Evolutionary conservation across 2,888 invertebrate species (phyloP).

Genomic region (Drosophila siamana): DNA sequence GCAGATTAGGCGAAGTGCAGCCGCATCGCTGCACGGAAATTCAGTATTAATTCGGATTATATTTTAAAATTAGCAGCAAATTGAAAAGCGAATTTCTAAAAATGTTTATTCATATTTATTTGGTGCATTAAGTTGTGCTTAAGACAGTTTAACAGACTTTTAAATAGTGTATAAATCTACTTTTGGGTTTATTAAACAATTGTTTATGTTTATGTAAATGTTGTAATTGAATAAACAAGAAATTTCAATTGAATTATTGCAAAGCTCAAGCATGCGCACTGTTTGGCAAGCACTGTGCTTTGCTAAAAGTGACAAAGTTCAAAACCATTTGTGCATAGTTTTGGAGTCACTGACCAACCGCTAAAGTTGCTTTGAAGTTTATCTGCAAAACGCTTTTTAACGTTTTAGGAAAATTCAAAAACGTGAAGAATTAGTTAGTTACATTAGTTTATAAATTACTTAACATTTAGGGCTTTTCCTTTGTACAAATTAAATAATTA

Average conservation of each 20-base stretch:
- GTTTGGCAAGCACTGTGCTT: slow-evolving; percentile 19
- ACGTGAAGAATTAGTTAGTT: neutral
- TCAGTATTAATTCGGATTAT: neutral
- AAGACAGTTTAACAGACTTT: too few relatives aligned
- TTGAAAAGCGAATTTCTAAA: too few relatives aligned
- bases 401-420: neutral
- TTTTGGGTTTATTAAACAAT: neutral
- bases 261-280: slow-evolving; percentile 13
- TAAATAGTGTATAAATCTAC: too few relatives aligned
- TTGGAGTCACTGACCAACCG: neutral
- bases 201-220: neutral
- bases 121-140: too few relatives aligned
- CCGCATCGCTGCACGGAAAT: slow-evolving; percentile 22
- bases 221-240: too few relatives aligned
- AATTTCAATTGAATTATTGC: neutral
- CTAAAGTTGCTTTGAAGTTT: neutral
- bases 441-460: neutral
- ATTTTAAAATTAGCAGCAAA: neutral
- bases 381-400: neutral
- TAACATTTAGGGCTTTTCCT: too few relatives aligned
- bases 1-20: slow-evolving; percentile 23
- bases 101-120: too few relatives aligned
- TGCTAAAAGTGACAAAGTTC: slow-evolving; percentile 16
- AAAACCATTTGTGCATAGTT: slow-evolving; percentile 8
- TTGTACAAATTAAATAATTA: neutral